These are phyloP conservation scores for Crepidodera aurea DNA, from an alignment of 2,888 invertebrate species.

Conservation along the genomic window DNA sequence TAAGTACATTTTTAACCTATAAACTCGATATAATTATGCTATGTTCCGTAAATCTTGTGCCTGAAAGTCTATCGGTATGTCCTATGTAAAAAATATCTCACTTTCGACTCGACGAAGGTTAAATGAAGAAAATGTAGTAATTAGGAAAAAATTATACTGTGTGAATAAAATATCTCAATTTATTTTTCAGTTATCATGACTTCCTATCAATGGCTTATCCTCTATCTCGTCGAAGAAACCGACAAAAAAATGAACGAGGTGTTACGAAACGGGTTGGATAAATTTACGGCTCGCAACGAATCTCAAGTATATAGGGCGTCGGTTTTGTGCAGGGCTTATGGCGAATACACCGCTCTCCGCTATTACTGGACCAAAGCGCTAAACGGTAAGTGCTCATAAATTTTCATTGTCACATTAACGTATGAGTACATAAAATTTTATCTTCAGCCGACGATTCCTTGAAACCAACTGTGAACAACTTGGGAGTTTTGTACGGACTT, in stretches of 20 bases:
- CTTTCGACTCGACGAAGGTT: too few relatives aligned
- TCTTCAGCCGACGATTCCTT: slow-evolving; percentile 48
- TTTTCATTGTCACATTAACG: too few relatives aligned
- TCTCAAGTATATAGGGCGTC: slow-evolving; percentile 81
- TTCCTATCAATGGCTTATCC: slow-evolving; percentile 85
- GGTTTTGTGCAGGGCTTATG: slow-evolving; percentile 78
- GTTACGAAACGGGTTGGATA: slow-evolving; percentile 65
- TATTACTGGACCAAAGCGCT: slow-evolving; percentile 62
- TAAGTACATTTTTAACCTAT: slow-evolving; percentile 49
- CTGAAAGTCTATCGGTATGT: background rate
- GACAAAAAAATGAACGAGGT: slow-evolving; percentile 68
- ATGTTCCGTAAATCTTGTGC: background rate
- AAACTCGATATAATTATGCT: background rate
- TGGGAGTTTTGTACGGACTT: slow-evolving; percentile 67
- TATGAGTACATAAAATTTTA: too few relatives aligned
- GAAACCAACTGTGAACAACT: slow-evolving; percentile 61
- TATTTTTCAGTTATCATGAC: slow-evolving; percentile 71
- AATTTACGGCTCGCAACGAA: slow-evolving; percentile 80
- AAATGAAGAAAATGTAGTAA: too few relatives aligned
- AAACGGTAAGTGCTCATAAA: background rate
- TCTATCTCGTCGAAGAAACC: slow-evolving; percentile 78
- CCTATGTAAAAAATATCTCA: too few relatives aligned
- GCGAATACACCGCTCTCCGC: slow-evolving; percentile 71
- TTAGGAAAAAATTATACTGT: too few relatives aligned
- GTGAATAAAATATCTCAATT: too few relatives aligned